Evolutionary conservation across 2,113 vertebrate species (phyloP).

Genomic region (Heterotilapia buettikoferi): DNA sequence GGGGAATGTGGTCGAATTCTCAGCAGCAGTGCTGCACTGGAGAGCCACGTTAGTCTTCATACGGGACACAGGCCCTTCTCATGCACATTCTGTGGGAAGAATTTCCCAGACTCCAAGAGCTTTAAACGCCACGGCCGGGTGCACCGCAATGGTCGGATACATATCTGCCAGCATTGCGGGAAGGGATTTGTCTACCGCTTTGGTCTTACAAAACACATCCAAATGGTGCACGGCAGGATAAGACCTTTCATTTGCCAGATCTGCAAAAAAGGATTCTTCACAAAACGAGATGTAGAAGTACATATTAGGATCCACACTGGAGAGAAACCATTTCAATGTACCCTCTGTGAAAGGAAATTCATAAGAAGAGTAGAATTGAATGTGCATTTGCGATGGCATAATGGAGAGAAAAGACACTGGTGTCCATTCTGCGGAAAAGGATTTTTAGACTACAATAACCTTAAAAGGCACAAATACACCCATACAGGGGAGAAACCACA

Average conservation of each 20-base stretch:
- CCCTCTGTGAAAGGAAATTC: conserved; percentile 78
- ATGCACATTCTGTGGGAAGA: conserved; percentile 63
- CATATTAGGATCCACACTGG: conserved; percentile 79
- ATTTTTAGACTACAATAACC: conserved; percentile 77
- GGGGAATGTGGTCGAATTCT: conserved; percentile 66
- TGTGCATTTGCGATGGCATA: conserved; percentile 75
- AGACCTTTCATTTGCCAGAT: conserved; percentile 68
- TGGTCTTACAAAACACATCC: conserved; percentile 63
- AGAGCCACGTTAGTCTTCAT: conserved; percentile 67
- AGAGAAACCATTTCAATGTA: conserved; percentile 78
- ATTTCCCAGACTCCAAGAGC: conserved; percentile 55
- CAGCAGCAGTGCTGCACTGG: conserved; percentile 54
- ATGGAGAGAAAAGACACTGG: conserved; percentile 67
- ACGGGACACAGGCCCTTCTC: conserved; percentile 49
- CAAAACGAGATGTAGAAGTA: conserved; percentile 61
- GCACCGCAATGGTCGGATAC: conserved; percentile 62
- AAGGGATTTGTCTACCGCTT: conserved; percentile 70
- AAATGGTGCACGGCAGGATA: conserved; percentile 61
- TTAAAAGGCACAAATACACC: conserved; percentile 77
- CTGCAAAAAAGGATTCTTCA: conserved; percentile 65
- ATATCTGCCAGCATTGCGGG: conserved; percentile 64
- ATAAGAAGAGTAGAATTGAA: conserved; percentile 73
- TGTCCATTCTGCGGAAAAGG: conserved; percentile 79
- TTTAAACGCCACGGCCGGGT: conserved; percentile 65
- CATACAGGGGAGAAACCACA: conserved; percentile 75